These are phyloP conservation scores for Fopius arisanus DNA, from an alignment of 1,140 invertebrate species.

Conservation along the genomic window DNA sequence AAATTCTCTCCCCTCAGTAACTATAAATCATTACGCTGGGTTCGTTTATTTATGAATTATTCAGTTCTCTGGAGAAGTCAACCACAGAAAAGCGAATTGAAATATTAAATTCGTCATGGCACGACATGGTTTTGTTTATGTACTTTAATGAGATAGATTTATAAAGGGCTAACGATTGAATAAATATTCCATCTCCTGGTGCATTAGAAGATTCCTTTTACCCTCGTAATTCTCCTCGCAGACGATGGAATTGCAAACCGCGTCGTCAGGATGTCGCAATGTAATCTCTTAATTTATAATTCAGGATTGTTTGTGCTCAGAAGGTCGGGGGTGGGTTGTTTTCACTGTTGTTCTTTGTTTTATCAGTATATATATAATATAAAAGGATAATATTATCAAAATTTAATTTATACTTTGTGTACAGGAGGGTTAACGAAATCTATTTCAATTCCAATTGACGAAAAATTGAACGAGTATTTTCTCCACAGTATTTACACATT, in stretches of 20 bases:
- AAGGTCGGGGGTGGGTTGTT: not conserved
- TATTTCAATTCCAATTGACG: too few relatives aligned
- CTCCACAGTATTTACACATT: too few relatives aligned
- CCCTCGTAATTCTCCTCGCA: not conserved
- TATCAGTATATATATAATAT: too few relatives aligned
- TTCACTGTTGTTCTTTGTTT: too few relatives aligned
- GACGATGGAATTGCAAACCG: not conserved
- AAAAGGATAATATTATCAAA: too few relatives aligned
- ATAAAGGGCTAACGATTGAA: not conserved
- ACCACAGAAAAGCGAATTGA: not conserved
- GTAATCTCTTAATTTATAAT: not conserved
- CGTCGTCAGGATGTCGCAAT: not conserved
- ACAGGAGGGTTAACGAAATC: too few relatives aligned
- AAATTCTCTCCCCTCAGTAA: too few relatives aligned
- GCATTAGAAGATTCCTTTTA: slow-evolving; percentile 15
- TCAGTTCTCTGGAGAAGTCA: too few relatives aligned
- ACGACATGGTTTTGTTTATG: not conserved
- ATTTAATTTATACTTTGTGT: too few relatives aligned
- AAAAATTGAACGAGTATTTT: too few relatives aligned
- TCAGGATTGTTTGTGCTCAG: not conserved
- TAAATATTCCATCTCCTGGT: slow-evolving; percentile 6
- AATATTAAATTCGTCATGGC: not conserved
- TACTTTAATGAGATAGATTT: not conserved
- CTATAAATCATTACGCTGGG: too few relatives aligned
- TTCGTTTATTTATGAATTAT: too few relatives aligned